Conservation (phyloP, 2,797 vertebrate species). For the Arctocebus calabarensis region DNA sequence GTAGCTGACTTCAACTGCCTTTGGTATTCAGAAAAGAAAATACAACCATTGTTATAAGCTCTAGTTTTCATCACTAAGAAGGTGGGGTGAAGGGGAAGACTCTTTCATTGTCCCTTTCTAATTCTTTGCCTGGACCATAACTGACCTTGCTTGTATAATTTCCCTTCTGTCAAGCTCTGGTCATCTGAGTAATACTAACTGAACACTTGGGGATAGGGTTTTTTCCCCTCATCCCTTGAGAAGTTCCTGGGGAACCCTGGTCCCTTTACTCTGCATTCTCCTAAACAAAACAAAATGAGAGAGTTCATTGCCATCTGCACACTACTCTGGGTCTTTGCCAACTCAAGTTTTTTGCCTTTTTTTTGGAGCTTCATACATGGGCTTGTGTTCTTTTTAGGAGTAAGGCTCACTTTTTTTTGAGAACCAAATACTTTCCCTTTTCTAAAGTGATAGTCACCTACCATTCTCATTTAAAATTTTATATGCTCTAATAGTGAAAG, state of each 20-base stretch:
- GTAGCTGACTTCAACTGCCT: constrained; percentile 75
- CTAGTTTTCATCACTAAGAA: constrained; percentile 4
- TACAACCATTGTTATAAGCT: constrained; percentile 6
- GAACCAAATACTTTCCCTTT: constrained; percentile 50
- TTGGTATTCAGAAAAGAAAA: constrained; percentile 79
- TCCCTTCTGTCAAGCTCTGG: background rate
- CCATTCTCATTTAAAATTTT: constrained; percentile 19
- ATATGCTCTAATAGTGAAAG: constrained; percentile 67
- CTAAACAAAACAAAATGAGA: background rate
- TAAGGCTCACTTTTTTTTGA: constrained; percentile 35
- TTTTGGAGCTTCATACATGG: constrained; percentile 2
- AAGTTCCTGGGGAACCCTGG: background rate
- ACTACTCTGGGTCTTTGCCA: background rate
- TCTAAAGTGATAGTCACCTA: constrained; percentile 26
- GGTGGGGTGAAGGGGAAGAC: background rate
- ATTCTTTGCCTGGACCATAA: background rate
- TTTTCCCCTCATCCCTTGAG: background rate
- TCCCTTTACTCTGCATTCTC: background rate
- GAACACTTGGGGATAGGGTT: background rate
- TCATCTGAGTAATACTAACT: background rate
- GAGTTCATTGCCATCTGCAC: background rate
- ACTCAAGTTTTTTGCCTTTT: background rate
- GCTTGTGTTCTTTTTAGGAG: constrained; percentile 27
- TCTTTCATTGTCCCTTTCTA: background rate
- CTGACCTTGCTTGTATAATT: background rate